Percentiles rank a stretch among this genome's conserved stretches.
Evolutionary conservation across 2,797 vertebrate species (phyloP).

Genomic region (Harpagifer antarcticus): DNA sequence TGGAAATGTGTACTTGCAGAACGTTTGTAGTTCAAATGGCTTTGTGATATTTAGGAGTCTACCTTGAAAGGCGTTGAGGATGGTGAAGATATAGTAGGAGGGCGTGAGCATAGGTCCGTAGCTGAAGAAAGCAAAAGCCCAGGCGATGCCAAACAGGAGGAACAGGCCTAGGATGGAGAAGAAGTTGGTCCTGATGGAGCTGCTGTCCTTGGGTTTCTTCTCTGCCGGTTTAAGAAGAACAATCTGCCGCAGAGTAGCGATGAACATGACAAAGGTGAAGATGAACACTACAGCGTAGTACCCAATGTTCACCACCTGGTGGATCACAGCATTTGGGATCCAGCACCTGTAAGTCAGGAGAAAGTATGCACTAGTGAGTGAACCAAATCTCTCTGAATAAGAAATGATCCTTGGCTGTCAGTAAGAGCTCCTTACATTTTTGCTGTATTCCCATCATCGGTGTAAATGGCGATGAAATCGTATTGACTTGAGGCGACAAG

Average conservation of each 20-base stretch:
- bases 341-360: conserved; percentile 69
- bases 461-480: background rate
- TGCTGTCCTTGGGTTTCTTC: accelerated
- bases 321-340: conserved; percentile 56
- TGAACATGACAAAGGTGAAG: conserved; percentile 59
- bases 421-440: conserved; percentile 59
- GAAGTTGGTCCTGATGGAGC: conserved; percentile 20
- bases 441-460: conserved; percentile 24
- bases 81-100: conserved; percentile 74
- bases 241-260: conserved; percentile 27
- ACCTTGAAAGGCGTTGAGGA: conserved; percentile 80
- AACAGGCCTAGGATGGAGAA: conserved; percentile 61
- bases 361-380: background rate
- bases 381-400: background rate
- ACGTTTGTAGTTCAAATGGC: background rate
- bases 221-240: accelerated
- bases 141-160: conserved; percentile 70
- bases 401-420: background rate
- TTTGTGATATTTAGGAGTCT: background rate
- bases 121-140: conserved; percentile 77
- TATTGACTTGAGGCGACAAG: conserved; percentile 57
- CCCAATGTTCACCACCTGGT: conserved; percentile 64
- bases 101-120: conserved; percentile 51
- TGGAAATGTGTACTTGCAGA: background rate
- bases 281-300: conserved; percentile 72